Conservation (phyloP, 2,113 vertebrate genomes). For the Onychostoma macrolepis region DNA sequence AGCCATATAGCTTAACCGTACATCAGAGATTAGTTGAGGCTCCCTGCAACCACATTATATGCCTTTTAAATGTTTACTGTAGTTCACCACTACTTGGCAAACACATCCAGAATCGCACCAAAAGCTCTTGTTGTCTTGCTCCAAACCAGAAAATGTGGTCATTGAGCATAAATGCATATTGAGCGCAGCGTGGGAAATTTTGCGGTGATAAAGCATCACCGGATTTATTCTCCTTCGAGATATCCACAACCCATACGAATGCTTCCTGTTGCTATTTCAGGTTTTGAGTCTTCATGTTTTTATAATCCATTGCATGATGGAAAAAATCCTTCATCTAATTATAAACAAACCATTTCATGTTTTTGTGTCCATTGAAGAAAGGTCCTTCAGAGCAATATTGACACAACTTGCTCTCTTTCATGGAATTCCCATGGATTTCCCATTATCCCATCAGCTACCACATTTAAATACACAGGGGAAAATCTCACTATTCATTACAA, state of each 20-base stretch:
- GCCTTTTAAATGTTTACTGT: slow-evolving; percentile 78
- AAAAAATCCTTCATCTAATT: background rate
- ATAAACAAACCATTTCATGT: slow-evolving; percentile 14
- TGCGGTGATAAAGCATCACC: slow-evolving; percentile 52
- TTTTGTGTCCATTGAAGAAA: background rate
- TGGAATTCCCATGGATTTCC: background rate
- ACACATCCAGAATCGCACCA: slow-evolving; percentile 60
- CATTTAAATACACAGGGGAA: background rate
- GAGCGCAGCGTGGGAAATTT: slow-evolving; percentile 69
- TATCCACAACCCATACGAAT: background rate
- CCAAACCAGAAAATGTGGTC: slow-evolving; percentile 63
- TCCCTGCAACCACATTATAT: slow-evolving; percentile 70
- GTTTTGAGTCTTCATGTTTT: background rate
- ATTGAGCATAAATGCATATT: slow-evolving; percentile 63
- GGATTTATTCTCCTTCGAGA: slow-evolving; percentile 29
- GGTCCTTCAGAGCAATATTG: background rate
- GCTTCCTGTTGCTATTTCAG: background rate
- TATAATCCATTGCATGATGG: background rate
- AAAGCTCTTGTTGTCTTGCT: slow-evolving; percentile 18
- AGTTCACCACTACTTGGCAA: slow-evolving; percentile 72
- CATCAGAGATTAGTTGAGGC: slow-evolving; percentile 76
- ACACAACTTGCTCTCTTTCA: background rate
- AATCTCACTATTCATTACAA: background rate
- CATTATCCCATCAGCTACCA: background rate
- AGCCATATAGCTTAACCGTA: slow-evolving; percentile 70